Conservation (phyloP, 1,140 invertebrate genomes). For the Yoshiicerus persimilis region DNA sequence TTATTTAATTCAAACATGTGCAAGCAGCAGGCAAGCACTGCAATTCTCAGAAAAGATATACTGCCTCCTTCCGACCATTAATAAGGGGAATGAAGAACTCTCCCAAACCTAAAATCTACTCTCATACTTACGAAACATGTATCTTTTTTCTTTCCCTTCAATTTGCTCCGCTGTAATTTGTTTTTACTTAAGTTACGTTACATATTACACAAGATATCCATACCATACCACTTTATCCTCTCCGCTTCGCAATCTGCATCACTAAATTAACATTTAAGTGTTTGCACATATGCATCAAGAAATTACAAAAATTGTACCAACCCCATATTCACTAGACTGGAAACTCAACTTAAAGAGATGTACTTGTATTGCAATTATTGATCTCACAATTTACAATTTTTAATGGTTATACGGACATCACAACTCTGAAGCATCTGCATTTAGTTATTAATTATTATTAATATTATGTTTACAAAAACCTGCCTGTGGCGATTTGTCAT, state of each 20-base stretch:
- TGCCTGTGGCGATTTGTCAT: neutral
- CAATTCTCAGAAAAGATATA: neutral
- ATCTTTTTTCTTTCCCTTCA: too few species aligned
- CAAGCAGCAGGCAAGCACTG: neutral
- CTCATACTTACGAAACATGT: neutral
- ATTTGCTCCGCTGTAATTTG: neutral
- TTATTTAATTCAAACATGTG: constrained; percentile 2
- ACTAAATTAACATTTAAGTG: neutral
- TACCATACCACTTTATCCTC: too few species aligned
- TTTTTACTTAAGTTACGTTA: neutral
- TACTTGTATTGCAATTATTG: too few species aligned
- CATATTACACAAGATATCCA: neutral
- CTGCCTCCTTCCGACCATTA: neutral
- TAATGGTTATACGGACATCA: too few species aligned
- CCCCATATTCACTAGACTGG: too few species aligned
- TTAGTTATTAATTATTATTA: too few species aligned
- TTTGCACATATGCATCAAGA: neutral
- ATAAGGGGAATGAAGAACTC: neutral
- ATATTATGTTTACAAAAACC: neutral
- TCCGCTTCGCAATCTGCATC: neutral
- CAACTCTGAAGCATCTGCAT: too few species aligned
- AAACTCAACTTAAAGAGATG: too few species aligned
- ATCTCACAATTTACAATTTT: too few species aligned
- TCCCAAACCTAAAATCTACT: neutral
- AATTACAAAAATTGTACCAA: neutral